Percentiles rank a stretch among this genome's conserved stretches.
These are phyloP conservation scores for Cryptomyrus ogoouensis DNA, from an alignment of 2,113 vertebrate genomes.

Conservation along the genomic window DNA sequence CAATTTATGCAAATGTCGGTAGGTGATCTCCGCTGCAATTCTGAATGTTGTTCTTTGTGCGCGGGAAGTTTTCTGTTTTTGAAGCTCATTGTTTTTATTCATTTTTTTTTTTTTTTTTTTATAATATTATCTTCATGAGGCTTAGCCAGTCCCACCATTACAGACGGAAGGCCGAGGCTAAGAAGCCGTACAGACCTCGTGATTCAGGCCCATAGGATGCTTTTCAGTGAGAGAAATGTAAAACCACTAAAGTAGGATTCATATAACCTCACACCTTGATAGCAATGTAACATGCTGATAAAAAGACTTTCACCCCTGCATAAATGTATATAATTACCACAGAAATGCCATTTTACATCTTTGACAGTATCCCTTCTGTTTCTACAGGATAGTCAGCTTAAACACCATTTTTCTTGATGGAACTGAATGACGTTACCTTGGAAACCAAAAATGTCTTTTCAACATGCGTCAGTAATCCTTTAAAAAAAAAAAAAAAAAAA, in stretches of 20 bases:
- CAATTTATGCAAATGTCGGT: neutral
- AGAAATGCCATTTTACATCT: neutral
- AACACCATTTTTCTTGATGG: neutral
- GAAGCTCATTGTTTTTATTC: neutral
- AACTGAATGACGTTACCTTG: slow-evolving; percentile 5
- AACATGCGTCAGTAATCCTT: neutral
- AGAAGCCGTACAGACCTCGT: neutral
- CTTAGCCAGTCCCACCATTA: neutral
- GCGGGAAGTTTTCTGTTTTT: neutral
- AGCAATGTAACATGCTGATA: neutral
- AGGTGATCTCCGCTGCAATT: neutral
- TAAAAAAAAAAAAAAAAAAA: neutral
- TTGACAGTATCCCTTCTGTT: neutral
- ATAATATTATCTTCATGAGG: neutral
- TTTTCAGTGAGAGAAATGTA: neutral
- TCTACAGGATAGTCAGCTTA: neutral
- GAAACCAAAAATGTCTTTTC: slow-evolving; percentile 11
- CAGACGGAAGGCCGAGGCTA: neutral
- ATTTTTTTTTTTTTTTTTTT: neutral
- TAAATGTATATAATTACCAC: neutral
- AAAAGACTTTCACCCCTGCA: neutral
- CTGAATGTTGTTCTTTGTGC: neutral
- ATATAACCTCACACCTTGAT: neutral
- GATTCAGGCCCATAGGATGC: neutral
- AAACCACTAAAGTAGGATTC: neutral